phyloP scores from a whole-genome alignment of 2,113 vertebrate species.

The Conger conger region DNA sequence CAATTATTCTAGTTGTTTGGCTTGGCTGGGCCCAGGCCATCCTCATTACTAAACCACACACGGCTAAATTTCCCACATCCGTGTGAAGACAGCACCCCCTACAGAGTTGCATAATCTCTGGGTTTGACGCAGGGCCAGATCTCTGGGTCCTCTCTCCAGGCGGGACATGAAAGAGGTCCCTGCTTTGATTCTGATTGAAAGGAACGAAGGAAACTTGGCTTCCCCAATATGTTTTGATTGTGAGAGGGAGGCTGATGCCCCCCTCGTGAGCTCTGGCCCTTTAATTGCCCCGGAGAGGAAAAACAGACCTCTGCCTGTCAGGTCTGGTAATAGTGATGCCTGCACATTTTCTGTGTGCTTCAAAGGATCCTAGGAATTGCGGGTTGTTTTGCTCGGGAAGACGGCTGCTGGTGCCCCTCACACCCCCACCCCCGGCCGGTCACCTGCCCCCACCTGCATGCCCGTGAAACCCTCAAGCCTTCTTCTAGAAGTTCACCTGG shows the following conservation, averaged over 20 bases:
- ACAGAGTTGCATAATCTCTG: slow-evolving; percentile 42
- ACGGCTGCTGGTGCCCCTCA: not conserved
- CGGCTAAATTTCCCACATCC: slow-evolving; percentile 37
- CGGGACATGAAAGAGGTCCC: slow-evolving; percentile 48
- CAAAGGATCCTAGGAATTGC: slow-evolving; percentile 25
- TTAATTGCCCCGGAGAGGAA: slow-evolving; percentile 49
- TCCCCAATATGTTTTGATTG: slow-evolving; percentile 42
- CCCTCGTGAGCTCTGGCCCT: slow-evolving; percentile 42
- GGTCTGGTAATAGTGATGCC: slow-evolving; percentile 23
- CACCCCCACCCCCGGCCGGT: not conserved
- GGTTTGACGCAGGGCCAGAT: slow-evolving; percentile 41
- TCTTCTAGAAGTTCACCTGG: not conserved
- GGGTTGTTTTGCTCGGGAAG: not conserved
- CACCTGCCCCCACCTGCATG: not conserved
- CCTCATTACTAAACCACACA: slow-evolving; percentile 43
- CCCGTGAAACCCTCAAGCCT: not conserved
- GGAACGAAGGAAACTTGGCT: slow-evolving; percentile 60
- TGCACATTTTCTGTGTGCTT: not conserved
- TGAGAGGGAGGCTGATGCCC: slow-evolving; percentile 39
- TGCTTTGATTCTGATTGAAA: slow-evolving; percentile 59
- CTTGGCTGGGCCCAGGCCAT: slow-evolving; percentile 51
- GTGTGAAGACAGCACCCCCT: slow-evolving; percentile 43
- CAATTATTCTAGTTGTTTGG: slow-evolving; percentile 54
- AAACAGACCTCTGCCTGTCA: slow-evolving; percentile 38
- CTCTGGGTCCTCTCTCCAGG: slow-evolving; percentile 36